Percentiles rank a stretch among this genome's conserved stretches.
Conservation (phyloP, 2,888 invertebrate genomes). For the Campoplex nolae region DNA sequence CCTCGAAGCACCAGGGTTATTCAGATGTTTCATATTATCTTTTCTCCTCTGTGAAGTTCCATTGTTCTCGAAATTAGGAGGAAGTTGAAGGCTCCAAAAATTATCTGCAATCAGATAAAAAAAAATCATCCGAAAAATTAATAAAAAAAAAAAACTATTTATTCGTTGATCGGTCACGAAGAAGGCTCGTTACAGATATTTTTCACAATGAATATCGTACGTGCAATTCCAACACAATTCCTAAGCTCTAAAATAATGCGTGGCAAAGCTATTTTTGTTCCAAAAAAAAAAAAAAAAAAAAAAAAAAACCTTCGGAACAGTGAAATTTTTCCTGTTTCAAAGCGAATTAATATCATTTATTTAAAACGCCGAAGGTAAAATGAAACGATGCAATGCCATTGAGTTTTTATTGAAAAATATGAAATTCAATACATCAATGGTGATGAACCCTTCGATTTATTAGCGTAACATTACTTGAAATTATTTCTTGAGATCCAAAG, state of each 20-base stretch:
- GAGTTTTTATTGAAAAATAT: constrained; percentile 36
- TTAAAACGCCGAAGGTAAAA: background rate
- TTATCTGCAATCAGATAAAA: constrained; percentile 52
- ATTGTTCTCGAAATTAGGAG: background rate
- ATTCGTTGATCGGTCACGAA: background rate
- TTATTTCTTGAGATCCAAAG: constrained; percentile 70
- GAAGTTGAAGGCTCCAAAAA: constrained; percentile 4
- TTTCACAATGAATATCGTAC: background rate
- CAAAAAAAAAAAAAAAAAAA: background rate
- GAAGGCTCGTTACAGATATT: background rate
- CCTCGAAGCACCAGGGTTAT: constrained; percentile 52
- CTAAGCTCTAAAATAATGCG: background rate
- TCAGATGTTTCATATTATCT: constrained; percentile 13
- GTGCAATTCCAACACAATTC: background rate
- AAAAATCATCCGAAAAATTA: background rate
- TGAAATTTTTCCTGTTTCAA: background rate
- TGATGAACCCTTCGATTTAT: background rate
- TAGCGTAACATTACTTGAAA: background rate
- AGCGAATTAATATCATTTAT: background rate
- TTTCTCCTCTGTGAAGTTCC: constrained; percentile 21
- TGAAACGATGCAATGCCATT: background rate
- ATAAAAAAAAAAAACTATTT: background rate
- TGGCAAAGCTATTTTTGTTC: background rate
- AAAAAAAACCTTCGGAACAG: background rate
- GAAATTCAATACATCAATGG: background rate